phyloP scores from a whole-genome alignment of 35 echinoderm and acorn worm species.

The Amphiura filiformis region DNA sequence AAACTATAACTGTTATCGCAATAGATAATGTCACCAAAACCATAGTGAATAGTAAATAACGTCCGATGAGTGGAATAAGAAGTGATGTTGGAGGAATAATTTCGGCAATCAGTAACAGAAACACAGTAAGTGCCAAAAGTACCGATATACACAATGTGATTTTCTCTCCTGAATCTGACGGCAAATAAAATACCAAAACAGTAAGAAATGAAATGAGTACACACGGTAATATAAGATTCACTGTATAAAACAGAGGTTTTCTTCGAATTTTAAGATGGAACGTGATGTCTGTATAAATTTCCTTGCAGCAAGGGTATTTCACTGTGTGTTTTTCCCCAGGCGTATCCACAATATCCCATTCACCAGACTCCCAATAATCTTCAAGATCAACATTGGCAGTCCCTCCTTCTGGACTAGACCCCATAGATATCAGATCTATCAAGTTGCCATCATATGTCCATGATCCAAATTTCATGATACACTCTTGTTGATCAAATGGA shows the following conservation, averaged over 20 bases:
- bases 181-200: too few species aligned
- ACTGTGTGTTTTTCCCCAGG: conserved; percentile 58
- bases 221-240: too few species aligned
- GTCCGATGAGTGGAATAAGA: conserved; percentile 69
- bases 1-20: too few species aligned
- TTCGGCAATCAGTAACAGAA: too few species aligned
- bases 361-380: too few species aligned
- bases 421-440: conserved; percentile 65
- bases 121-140: too few species aligned
- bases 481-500: conserved; percentile 85
- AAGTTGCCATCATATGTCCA: conserved; percentile 91
- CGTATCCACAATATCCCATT: conserved; percentile 90
- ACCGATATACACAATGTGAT: too few species aligned
- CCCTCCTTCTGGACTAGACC: conserved; percentile 45
- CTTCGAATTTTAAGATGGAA: conserved; percentile 74
- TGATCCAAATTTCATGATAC: conserved; percentile 94
- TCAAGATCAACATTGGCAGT: conserved; percentile 70
- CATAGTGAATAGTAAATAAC: too few species aligned
- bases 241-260: conserved; percentile 91
- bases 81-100: too few species aligned
- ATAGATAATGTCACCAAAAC: too few species aligned
- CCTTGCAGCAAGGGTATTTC: conserved; percentile 84
- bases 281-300: conserved; percentile 83
- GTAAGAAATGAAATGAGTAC: too few species aligned
- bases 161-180: too few species aligned